phyloP scores from a whole-genome alignment of 2,113 vertebrate genomes.

The Laterallus jamaicensis region DNA sequence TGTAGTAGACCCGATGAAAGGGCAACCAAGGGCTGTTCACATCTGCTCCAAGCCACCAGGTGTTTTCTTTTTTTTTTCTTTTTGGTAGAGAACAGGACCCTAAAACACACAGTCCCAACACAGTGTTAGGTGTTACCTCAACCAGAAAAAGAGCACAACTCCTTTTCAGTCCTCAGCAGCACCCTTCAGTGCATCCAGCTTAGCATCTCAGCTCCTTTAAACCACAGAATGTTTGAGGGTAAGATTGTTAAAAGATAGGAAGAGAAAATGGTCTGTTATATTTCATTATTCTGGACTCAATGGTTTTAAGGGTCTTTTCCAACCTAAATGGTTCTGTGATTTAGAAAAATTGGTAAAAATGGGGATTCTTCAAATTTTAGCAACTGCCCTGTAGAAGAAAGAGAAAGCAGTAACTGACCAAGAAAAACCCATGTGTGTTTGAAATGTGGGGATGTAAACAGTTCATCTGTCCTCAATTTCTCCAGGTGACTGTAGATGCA shows the following conservation, averaged over 20 bases:
- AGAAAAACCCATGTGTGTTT: neutral
- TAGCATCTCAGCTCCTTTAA: neutral
- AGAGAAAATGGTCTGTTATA: neutral
- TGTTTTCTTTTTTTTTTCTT: neutral
- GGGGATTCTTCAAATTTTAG: neutral
- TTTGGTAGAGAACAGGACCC: neutral
- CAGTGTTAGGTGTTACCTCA: neutral
- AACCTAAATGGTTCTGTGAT: too few species aligned
- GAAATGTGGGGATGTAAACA: too few species aligned
- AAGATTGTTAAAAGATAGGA: neutral
- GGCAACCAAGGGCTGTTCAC: neutral
- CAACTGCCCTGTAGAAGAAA: fast-evolving
- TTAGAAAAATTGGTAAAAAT: neutral
- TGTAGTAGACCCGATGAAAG: neutral
- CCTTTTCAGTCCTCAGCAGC: neutral
- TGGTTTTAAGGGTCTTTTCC: too few species aligned
- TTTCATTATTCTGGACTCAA: neutral
- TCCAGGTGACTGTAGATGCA: neutral
- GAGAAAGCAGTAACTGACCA: neutral
- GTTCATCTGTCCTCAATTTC: neutral
- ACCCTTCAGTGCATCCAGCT: neutral
- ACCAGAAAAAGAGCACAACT: neutral
- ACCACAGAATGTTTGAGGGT: neutral
- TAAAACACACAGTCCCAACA: neutral
- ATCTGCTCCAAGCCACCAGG: neutral